Percentiles rank a stretch among this genome's conserved stretches.
phyloP scores from a whole-genome alignment of 2,797 vertebrate species.

The Argyrosomus regius region DNA sequence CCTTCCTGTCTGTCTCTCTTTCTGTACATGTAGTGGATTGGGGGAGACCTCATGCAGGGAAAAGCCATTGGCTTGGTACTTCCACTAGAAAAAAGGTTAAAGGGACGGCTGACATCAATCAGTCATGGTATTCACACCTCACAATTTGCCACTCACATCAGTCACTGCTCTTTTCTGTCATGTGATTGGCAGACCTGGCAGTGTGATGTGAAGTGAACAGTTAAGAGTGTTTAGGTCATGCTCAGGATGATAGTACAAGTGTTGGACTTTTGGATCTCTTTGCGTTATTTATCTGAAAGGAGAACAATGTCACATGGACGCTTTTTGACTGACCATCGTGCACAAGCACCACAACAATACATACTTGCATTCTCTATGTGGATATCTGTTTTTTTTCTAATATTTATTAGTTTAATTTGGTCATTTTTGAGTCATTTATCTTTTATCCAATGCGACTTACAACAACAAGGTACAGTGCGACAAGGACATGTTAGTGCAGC shows the following conservation, averaged over 20 bases:
- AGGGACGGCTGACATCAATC: slow-evolving; percentile 42
- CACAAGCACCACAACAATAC: neutral
- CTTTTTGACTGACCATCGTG: neutral
- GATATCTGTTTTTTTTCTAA: too few relatives aligned
- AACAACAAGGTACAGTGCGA: too few relatives aligned
- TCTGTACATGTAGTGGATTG: slow-evolving; percentile 16
- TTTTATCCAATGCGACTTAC: too few relatives aligned
- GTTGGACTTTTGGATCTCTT: slow-evolving; percentile 9
- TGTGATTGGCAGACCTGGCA: slow-evolving; percentile 34
- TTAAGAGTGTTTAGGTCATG: slow-evolving; percentile 6
- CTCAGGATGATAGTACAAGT: slow-evolving; percentile 3
- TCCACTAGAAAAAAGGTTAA: slow-evolving; percentile 32
- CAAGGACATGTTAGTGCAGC: too few relatives aligned
- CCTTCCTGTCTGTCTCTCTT: slow-evolving; percentile 1
- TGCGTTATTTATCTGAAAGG: slow-evolving; percentile 10
- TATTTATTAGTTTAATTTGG: too few relatives aligned
- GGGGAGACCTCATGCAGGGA: slow-evolving; percentile 27
- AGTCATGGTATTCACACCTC: slow-evolving; percentile 40
- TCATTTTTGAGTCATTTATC: too few relatives aligned
- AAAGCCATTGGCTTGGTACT: slow-evolving; percentile 10
- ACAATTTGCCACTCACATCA: slow-evolving; percentile 19
- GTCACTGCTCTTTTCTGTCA: slow-evolving; percentile 1
- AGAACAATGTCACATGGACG: neutral
- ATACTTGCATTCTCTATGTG: too few relatives aligned
- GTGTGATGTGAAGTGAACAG: slow-evolving; percentile 26